Evolutionary conservation across 53 echinoderm and acorn worm species (phyloP), one percentile per base, ranked within the genome.

Genomic region (Hippasteria phrygiana): DNA sequence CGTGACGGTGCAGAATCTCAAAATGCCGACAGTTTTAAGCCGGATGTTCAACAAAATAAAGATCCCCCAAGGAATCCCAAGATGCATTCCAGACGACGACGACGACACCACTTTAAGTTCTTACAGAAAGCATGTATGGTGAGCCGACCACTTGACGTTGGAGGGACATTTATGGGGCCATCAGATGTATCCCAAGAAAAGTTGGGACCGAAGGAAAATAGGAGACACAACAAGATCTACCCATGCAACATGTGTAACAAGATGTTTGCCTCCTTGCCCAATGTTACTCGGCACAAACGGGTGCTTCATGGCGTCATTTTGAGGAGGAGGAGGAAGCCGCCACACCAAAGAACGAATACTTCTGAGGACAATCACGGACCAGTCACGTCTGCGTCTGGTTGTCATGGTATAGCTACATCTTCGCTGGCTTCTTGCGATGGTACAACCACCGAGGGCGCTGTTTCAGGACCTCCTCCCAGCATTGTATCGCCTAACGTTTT

Each of bases 271-370:
- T 90, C 95, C 0, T 78, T 51, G 41, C 88, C 88, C 5, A 95
- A 95, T 62, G 82, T 92, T 31, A 62, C 77, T 42, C 83, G 95
- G 12, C 95, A 95, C 86, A 91, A 88, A 48, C 79, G 92, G 20
- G 55, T 91, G 1, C 38, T 88, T 16, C 92, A 91, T 40, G 87
- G 87, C 12, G 18, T 91, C 10, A 20, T 53, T 53, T 56, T 45
- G 84, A 64, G 53, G 74, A 74, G 43, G 22, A 73, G 73, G 24
- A 43, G 73, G 12, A 67, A 33, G 4, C 20, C n/a, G n/a, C n/a
- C n/a, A n/a, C n/a, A n/a, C n/a, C n/a, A n/a, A n/a, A n/a, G n/a
- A n/a, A n/a, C n/a, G n/a, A n/a, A n/a, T n/a, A n/a, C n/a, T n/a
- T n/a, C 14, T 48, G 17, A 67, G 55, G 24, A 79, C n/a, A 6